These are phyloP conservation scores for Drosophila kuntzei DNA, from an alignment of 2,888 invertebrate species.

Conservation along the genomic window DNA sequence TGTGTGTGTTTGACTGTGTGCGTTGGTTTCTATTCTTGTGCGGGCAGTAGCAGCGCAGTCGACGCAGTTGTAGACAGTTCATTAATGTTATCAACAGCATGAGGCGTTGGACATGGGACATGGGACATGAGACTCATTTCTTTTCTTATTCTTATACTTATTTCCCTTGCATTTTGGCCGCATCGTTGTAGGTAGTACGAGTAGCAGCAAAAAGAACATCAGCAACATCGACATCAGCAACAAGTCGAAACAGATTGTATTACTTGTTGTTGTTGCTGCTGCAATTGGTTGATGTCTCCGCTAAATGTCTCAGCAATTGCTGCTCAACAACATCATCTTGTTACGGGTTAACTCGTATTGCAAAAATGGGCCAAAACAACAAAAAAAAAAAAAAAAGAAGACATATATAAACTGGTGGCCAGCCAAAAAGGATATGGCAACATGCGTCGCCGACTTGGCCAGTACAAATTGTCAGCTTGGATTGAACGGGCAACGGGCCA, in stretches of 20 bases:
- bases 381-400: background rate
- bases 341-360: no score
- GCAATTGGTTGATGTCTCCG: slow-evolving; percentile 50
- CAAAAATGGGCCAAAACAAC: slow-evolving; percentile 46
- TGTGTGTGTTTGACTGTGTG: slow-evolving; percentile 22
- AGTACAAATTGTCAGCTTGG: slow-evolving; percentile 57
- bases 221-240: slow-evolving; percentile 21
- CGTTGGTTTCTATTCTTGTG: slow-evolving; percentile 75
- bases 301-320: slow-evolving; percentile 53
- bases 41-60: slow-evolving; percentile 51
- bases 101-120: slow-evolving; percentile 35
- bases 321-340: slow-evolving; percentile 25
- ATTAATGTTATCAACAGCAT: slow-evolving; percentile 76
- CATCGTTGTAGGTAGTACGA: slow-evolving; percentile 50
- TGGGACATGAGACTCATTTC: slow-evolving; percentile 37
- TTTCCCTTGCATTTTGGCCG: slow-evolving; percentile 40
- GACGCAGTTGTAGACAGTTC: slow-evolving; percentile 72
- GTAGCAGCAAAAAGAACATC: background rate
- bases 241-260: slow-evolving; percentile 29
- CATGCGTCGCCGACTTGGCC: slow-evolving; percentile 45
- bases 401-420: slow-evolving; percentile 43
- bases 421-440: slow-evolving; percentile 69
- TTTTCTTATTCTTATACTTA: background rate
- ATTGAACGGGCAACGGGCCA: slow-evolving; percentile 40
- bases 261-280: slow-evolving; percentile 43